Conservation (phyloP, 2,113 vertebrate genomes). For the Myrmecophaga tridactyla region DNA sequence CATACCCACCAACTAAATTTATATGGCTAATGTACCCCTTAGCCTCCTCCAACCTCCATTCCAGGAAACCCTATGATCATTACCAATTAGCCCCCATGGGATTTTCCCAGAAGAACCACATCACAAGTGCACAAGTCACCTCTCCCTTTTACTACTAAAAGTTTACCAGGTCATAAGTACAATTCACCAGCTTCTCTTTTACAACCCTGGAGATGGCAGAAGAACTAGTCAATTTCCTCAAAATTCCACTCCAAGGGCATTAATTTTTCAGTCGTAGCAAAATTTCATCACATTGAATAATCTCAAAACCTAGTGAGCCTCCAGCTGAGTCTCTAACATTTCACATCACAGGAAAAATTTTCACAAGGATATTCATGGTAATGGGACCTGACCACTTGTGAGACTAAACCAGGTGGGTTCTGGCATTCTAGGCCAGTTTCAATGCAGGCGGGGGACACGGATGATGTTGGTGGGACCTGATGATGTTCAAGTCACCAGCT, state of each 20-base stretch:
- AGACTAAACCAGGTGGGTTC: conserved; percentile 2
- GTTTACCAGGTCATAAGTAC: background rate
- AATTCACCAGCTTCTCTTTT: background rate
- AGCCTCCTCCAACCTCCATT: background rate
- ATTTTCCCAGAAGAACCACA: conserved; percentile 51
- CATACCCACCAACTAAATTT: conserved; percentile 24
- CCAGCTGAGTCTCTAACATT: background rate
- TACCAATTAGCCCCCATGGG: background rate
- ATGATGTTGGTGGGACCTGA: background rate
- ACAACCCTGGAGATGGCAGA: background rate
- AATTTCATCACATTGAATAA: background rate
- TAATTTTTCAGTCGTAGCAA: background rate
- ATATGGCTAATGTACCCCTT: background rate
- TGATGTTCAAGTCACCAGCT: background rate
- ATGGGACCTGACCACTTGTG: background rate
- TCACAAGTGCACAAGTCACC: background rate
- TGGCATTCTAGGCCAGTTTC: background rate
- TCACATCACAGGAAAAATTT: background rate
- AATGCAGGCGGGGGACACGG: background rate
- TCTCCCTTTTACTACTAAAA: background rate
- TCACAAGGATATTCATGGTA: background rate
- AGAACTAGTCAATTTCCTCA: background rate
- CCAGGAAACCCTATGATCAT: background rate
- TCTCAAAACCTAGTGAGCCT: background rate
- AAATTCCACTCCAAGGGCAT: background rate